Conservation (phyloP, 2,888 invertebrate species). For the Entomobrya multifasciata region DNA sequence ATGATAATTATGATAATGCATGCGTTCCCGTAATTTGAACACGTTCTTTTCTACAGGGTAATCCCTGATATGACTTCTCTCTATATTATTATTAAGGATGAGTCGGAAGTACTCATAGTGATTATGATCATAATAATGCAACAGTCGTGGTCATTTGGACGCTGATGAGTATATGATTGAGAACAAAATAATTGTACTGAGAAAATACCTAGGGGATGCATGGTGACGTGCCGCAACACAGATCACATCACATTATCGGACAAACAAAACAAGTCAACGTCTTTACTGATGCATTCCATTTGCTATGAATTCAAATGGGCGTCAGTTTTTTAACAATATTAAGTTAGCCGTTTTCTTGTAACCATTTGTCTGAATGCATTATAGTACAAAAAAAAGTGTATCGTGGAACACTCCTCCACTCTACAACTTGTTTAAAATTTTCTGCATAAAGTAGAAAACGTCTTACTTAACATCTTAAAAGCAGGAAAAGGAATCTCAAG, state of each 20-base stretch:
- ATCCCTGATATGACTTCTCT: neutral
- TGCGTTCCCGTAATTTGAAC: too few species aligned
- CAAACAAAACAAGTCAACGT: slow-evolving; percentile 49
- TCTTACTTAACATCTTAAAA: neutral
- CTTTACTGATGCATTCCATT: slow-evolving; percentile 14
- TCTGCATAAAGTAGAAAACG: neutral
- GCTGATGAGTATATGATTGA: slow-evolving; percentile 39
- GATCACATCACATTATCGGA: neutral
- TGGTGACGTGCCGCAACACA: slow-evolving; percentile 5
- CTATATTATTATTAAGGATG: slow-evolving; percentile 29
- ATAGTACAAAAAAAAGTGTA: neutral
- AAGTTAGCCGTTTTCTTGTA: neutral
- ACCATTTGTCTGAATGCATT: neutral
- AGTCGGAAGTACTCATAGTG: slow-evolving; percentile 63
- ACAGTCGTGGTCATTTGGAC: slow-evolving; percentile 62
- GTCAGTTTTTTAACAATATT: neutral
- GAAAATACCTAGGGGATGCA: slow-evolving; percentile 25
- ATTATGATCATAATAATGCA: slow-evolving; percentile 63
- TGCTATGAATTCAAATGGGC: neutral
- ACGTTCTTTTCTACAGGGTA: neutral
- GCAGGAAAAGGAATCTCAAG: neutral
- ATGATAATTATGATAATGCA: too few species aligned
- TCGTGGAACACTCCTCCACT: slow-evolving; percentile 7
- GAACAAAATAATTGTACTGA: slow-evolving; percentile 37
- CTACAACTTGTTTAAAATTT: neutral